phyloP scores from a whole-genome alignment of 2,888 invertebrate genomes.

The Anorthoa munda region DNA sequence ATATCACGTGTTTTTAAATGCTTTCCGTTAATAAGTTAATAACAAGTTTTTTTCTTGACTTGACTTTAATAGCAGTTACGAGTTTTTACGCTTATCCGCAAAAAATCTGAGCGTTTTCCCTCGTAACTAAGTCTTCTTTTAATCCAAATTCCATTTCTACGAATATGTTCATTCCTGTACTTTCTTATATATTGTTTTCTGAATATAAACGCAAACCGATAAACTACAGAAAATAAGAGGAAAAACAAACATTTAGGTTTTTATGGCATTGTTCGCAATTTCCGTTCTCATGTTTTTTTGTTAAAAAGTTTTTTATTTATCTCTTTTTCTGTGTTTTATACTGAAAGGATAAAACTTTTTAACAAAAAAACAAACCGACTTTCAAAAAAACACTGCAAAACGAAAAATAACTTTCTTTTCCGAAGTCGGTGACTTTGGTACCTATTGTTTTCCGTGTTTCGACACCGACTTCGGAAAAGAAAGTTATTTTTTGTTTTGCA shows the following conservation, averaged over 20 bases:
- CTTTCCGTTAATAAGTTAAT: neutral
- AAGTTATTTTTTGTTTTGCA: no score
- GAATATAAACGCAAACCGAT: neutral
- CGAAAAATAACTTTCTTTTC: no score
- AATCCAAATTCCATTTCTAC: neutral
- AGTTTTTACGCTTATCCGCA: no score
- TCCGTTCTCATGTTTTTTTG: neutral
- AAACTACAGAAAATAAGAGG: neutral
- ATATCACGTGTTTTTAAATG: conserved; percentile 30
- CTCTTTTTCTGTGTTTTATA: no score
- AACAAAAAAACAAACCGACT: no score
- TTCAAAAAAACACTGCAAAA: no score
- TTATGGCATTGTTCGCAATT: neutral
- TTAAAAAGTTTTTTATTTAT: no score
- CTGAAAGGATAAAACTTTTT: no score
- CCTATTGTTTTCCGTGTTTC: no score
- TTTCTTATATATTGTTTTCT: neutral
- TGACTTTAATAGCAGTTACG: neutral
- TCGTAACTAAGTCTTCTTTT: neutral
- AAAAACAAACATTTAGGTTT: neutral
- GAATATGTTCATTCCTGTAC: neutral
- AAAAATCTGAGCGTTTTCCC: neutral
- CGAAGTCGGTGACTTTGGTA: no score
- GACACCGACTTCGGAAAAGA: no score
- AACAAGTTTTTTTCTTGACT: conserved; percentile 17